Percentiles rank a stretch among this genome's conserved stretches.
phyloP scores from a whole-genome alignment of 2,113 vertebrate species.

The Chascanopsetta lugubris region DNA sequence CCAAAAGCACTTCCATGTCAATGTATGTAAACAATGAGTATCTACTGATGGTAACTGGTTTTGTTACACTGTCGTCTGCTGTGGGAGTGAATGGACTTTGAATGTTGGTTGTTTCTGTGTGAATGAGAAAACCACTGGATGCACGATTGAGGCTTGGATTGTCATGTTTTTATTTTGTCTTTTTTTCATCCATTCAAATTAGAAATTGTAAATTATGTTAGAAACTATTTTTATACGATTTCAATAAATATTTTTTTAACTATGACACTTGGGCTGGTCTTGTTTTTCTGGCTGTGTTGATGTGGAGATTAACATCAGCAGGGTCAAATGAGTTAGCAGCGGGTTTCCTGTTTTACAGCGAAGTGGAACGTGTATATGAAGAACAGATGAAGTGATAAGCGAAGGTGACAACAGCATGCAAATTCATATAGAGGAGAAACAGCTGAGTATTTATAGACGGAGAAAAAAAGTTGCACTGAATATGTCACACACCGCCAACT shows the following conservation, averaged over 20 bases:
- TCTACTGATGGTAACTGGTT: constrained; percentile 76
- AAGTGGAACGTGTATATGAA: not conserved
- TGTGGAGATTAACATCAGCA: not conserved
- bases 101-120: constrained; percentile 34
- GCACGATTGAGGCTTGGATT: constrained; percentile 75
- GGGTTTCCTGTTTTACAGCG: not conserved
- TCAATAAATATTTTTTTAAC: constrained; percentile 87
- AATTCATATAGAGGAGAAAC: not conserved
- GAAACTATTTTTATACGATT: constrained; percentile 86
- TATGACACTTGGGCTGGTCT: constrained; percentile 38
- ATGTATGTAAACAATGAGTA: constrained; percentile 74
- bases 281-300: constrained; percentile 1
- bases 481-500: too few species aligned
- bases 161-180: constrained; percentile 56
- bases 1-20: constrained; percentile 77
- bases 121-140: constrained; percentile 58
- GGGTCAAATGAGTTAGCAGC: not conserved
- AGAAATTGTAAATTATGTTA: constrained; percentile 83
- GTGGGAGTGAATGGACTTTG: constrained; percentile 43
- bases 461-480: too few species aligned
- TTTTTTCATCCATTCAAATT: constrained; percentile 60
- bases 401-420: not conserved
- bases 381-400: not conserved
- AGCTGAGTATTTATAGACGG: too few species aligned
- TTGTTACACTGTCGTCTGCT: constrained; percentile 62